A percentile compares a stretch with the other conserved stretches of the same genome.
Conservation (phyloP, 2,888 invertebrate species). For the Ephialtes manifestator region DNA sequence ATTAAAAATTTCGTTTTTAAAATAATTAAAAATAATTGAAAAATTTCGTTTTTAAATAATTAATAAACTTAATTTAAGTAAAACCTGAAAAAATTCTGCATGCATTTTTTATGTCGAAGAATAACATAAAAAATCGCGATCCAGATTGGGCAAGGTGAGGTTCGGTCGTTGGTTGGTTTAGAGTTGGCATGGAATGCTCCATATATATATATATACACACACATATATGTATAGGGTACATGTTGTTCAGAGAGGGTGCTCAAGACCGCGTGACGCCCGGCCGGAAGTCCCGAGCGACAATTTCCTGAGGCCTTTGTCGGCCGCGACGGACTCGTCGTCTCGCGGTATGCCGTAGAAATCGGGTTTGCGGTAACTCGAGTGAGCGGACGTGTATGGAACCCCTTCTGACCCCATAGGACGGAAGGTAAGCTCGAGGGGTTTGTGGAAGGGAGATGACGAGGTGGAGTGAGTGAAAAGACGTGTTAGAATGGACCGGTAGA, state of each 20-base stretch:
- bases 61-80: too few relatives aligned
- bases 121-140: too few relatives aligned
- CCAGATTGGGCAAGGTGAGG: too few relatives aligned
- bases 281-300: slow-evolving; percentile 73
- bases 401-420: slow-evolving; percentile 22
- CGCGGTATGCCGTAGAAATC: slow-evolving; percentile 63
- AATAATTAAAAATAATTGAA: too few relatives aligned
- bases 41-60: too few relatives aligned
- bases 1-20: too few relatives aligned
- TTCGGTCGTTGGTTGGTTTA: too few relatives aligned
- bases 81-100: too few relatives aligned
- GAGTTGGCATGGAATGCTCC: too few relatives aligned
- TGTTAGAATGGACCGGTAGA: slow-evolving; percentile 24
- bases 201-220: background rate
- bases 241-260: slow-evolving; percentile 25
- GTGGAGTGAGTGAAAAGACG: slow-evolving; percentile 20
- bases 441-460: background rate
- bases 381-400: slow-evolving; percentile 25
- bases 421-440: slow-evolving; percentile 25
- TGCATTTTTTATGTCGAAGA: too few relatives aligned
- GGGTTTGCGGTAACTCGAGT: slow-evolving; percentile 69
- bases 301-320: slow-evolving; percentile 73
- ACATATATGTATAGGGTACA: slow-evolving; percentile 1
- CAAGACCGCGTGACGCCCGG: slow-evolving; percentile 58
- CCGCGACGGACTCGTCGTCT: slow-evolving; percentile 43